phyloP scores from a whole-genome alignment of 2,797 vertebrate genomes.

The Epinephelus coioides region DNA sequence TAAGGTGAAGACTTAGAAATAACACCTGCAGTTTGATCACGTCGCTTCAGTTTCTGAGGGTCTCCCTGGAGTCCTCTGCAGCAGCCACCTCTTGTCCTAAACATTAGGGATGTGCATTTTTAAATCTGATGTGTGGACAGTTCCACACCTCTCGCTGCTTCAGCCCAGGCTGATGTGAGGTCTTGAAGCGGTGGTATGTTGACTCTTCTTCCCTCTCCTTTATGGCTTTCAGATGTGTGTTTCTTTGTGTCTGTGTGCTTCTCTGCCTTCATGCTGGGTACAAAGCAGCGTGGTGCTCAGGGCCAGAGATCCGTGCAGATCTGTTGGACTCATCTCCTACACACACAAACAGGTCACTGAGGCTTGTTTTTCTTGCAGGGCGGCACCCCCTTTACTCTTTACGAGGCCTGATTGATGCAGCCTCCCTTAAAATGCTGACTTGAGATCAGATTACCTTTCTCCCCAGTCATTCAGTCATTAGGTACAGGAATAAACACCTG shows the following conservation, averaged over 20 bases:
- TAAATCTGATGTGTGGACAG: conserved; percentile 15
- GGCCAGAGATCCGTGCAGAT: conserved; percentile 53
- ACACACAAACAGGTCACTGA: conserved; percentile 59
- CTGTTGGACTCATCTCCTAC: conserved; percentile 56
- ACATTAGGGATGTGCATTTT: conserved; percentile 5
- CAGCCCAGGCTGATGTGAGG: conserved; percentile 41
- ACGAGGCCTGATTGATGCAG: conserved; percentile 49
- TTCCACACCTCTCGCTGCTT: conserved; percentile 13
- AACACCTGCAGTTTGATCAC: not conserved
- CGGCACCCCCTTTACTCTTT: conserved; percentile 43
- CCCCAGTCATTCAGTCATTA: conserved; percentile 34
- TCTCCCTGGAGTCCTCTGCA: conserved; percentile 8
- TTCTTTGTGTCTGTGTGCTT: conserved; percentile 36
- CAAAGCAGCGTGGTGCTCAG: conserved; percentile 62
- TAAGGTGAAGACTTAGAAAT: not conserved
- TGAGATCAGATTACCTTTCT: conserved; percentile 54
- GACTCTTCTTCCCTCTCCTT: conserved; percentile 41
- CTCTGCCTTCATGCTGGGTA: conserved; percentile 61
- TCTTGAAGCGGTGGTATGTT: conserved; percentile 42
- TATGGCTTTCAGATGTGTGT: conserved; percentile 76
- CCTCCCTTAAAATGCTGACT: conserved; percentile 55
- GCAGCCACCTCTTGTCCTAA: not conserved
- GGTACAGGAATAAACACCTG: conserved; percentile 54
- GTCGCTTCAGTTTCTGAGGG: not conserved
- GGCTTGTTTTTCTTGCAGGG: conserved; percentile 61